A percentile compares a stretch with the other conserved stretches of the same genome.
These are phyloP conservation scores for Mythimna vitellina DNA, from an alignment of 2,888 invertebrate species.

Conservation along the genomic window DNA sequence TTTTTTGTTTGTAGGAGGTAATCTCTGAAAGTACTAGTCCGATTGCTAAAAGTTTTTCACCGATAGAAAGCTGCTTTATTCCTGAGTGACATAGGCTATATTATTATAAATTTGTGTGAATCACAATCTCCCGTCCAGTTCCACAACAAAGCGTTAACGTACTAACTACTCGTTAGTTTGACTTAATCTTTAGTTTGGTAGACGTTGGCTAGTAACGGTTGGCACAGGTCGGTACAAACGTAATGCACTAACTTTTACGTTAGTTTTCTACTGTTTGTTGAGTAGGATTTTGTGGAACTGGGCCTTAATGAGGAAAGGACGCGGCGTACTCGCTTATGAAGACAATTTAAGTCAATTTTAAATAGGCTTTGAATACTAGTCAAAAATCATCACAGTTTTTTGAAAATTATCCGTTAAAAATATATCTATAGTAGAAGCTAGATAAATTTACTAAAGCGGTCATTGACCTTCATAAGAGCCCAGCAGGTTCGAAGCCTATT, in stretches of 20 bases:
- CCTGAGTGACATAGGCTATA: too few species aligned
- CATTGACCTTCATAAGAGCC: too few species aligned
- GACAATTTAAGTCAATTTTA: too few species aligned
- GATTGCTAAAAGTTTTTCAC: too few species aligned
- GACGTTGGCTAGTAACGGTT: constrained; percentile 20
- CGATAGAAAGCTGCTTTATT: too few species aligned
- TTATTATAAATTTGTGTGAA: constrained; percentile 4
- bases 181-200: constrained; percentile 42
- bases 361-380: constrained; percentile 19
- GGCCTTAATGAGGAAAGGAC: neutral
- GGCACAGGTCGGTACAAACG: constrained; percentile 19
- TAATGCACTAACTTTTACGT: constrained; percentile 50
- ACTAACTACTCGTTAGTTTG: constrained; percentile 61
- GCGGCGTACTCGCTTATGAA: constrained; percentile 40
- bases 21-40: too few species aligned
- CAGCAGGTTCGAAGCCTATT: too few species aligned
- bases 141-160: constrained; percentile 58
- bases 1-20: too few species aligned
- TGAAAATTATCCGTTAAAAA: neutral
- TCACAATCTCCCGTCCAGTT: constrained; percentile 26
- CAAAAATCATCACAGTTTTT: constrained; percentile 36
- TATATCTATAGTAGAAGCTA: too few species aligned
- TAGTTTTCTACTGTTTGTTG: constrained; percentile 46
- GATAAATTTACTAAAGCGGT: too few species aligned
- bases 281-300: constrained; percentile 41